Conservation (phyloP, 2,797 vertebrate species). For the Lagocephalus sceleratus region DNA sequence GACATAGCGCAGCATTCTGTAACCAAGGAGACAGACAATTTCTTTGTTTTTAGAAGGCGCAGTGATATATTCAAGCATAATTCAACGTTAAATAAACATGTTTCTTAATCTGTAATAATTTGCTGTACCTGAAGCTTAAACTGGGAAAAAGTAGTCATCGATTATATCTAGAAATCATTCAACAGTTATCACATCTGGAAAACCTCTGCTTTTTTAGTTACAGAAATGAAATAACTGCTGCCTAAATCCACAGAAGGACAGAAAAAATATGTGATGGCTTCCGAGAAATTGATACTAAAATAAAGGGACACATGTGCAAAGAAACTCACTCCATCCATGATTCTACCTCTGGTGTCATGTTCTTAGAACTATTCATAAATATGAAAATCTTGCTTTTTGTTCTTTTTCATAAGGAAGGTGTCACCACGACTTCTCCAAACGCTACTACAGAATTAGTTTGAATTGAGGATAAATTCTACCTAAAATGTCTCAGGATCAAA, state of each 20-base stretch:
- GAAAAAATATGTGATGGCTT: slow-evolving; percentile 15
- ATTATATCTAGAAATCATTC: too few relatives aligned
- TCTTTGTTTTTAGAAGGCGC: neutral
- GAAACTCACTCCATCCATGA: too few relatives aligned
- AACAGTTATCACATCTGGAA: too few relatives aligned
- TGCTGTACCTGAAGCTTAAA: too few relatives aligned
- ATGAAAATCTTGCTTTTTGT: neutral
- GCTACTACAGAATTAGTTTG: slow-evolving; percentile 18
- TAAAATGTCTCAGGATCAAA: slow-evolving; percentile 18
- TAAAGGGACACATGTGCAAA: neutral
- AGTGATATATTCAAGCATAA: too few relatives aligned
- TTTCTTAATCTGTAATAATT: too few relatives aligned
- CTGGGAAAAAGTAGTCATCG: too few relatives aligned
- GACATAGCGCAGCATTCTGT: neutral
- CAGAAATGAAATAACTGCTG: neutral
- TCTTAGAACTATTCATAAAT: neutral
- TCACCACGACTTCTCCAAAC: neutral
- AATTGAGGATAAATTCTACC: slow-evolving; percentile 20
- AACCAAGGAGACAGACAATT: neutral
- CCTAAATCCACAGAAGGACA: slow-evolving; percentile 13
- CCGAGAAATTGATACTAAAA: slow-evolving; percentile 7
- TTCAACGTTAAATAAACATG: too few relatives aligned
- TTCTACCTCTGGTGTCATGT: too few relatives aligned
- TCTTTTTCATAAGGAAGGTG: slow-evolving; percentile 8
- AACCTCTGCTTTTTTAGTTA: too few relatives aligned